Base-by-base conservation (phyloP, 2,113 vertebrate species). In the Ptychochromis oligacanthus region DNA sequence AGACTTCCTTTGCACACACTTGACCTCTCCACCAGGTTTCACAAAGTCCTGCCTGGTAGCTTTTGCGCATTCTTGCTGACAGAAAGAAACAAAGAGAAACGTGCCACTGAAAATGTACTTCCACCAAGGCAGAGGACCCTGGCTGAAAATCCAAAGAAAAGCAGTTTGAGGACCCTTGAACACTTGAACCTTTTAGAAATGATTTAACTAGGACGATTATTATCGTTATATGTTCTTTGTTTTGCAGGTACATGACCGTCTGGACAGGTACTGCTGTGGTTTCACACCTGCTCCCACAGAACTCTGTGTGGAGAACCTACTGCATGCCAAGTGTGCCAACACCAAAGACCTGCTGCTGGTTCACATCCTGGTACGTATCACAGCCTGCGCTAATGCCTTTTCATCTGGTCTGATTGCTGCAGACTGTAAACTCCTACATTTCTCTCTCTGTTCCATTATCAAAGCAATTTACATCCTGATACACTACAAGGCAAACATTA, bases 231-330 rank as follows among this genome's bases (percentile, higher is more conserved):
- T 88, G 22, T 75, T 55, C 7, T 84, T 20, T 14, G 67, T 54
- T 58, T 38, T 75, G 1, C 88, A 99, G 98, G 96, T 99, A 5
- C 97, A 97, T 0, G 98, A 99, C 91, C 97, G 97, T 26, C 93
- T 99, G 83, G 98, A 99, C 91, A 95, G 98, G 60, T 97, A 96
- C 89, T 99, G 98, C 94, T 99, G 98, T 55, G 98, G 98, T 57
- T 99, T 99, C 70, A 94, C 93, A 28, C 97, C 97, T 0, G 96
- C 97, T 26, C 95, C 95, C 17, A 86, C 95, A 0, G 97, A 98
- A 14, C 87, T 97, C 18, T 99, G 98, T 0, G 85, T 98, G 91
- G 96, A 98, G 87, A 98, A 99, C 89, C 89, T 95, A 79, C 96
- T 99, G 43, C 96, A 96, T 0, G 90, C 95, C 40, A 98, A 97